Base-by-base conservation (phyloP, 1,140 invertebrate species). In the Drosophila repletoides region DNA sequence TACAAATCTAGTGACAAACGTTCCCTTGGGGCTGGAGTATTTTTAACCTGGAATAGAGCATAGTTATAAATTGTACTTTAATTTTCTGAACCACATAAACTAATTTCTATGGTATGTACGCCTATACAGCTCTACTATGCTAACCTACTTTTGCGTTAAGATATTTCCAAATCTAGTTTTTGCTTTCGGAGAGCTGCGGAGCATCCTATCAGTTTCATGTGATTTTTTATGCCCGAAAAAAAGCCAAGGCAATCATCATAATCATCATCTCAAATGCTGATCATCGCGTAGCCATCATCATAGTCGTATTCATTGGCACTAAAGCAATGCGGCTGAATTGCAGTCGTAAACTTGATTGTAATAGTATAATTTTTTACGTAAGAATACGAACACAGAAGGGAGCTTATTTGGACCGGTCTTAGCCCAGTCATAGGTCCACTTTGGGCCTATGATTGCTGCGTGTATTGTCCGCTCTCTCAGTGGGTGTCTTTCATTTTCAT, bases 321-420 rank as follows among this genome's bases (percentile, higher is more conserved):
- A 72, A 68, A 38, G 72, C 56, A 29, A 52, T 58, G 63, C 64
- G 59, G 55, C 52, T 6, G 64, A 83, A 84, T 84, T 63, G 80
- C 75, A 72, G 58, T 84, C 80, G 63, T 84, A 84, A 84, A 84
- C 80, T 86, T 84, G 80, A 84, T 84, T 84, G 80, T 84, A 80
- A 84, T 84, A 76, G 80, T 76, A 80, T 70, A 59, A 83, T 83
- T 84, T 76, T 83, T 70, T 71, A 58, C 76, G 43, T 53, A 64
- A 64, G 49, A 69, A 45, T 26, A 29, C 24, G 48, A 53, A 24
- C 15, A 14, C 5, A 38, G 14, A 14, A 46, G 22, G 17, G 33
- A 33, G 5, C 33, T 12, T 46, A 19, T 45, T 43, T 59, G 33
- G 34, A 12, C 34, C 52, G 24, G 52, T 46, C 41, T 22, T 38